Evolutionary conservation across 2,888 invertebrate genomes (phyloP), one percentile per base, ranked within the genome.

Genomic region (Eristalinus aeneus): DNA sequence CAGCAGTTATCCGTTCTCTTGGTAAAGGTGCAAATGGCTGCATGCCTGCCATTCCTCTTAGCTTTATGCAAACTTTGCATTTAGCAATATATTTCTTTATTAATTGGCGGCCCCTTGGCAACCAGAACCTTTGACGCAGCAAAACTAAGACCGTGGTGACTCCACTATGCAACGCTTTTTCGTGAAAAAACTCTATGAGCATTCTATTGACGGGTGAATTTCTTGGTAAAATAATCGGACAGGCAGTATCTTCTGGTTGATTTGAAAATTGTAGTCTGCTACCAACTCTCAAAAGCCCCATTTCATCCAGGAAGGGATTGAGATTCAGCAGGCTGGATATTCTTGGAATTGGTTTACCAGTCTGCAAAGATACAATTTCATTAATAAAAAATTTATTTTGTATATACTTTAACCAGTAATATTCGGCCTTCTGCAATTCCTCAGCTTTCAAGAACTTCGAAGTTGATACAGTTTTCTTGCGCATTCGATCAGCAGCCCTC

Each of bases 91-190:
- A n/a, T n/a, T n/a, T n/a, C n/a, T n/a, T n/a, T n/a, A n/a, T n/a
- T n/a, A n/a, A n/a, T n/a, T n/a, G n/a, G n/a, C n/a, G n/a, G n/a
- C n/a, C n/a, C n/a, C n/a, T n/a, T n/a, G n/a, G n/a, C n/a, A n/a
- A n/a, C n/a, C n/a, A n/a, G n/a, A n/a, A n/a, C n/a, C n/a, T n/a
- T n/a, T n/a, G n/a, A n/a, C n/a, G n/a, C n/a, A n/a, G n/a, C n/a
- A n/a, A n/a, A n/a, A n/a, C n/a, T n/a, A n/a, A n/a, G n/a, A n/a
- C n/a, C n/a, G n/a, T n/a, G n/a, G n/a, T n/a, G n/a, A n/a, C n/a
- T n/a, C n/a, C 79, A n/a, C 84, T 68, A 39, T 79, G 84, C 11
- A 81, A 22, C 10, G 60, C n/a, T 9, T 36, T 34, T 31, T 61
- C n/a, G 56, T 76, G 76, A 20, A 64, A 16, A 54, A 71, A 27